Conservation (phyloP, 2,888 invertebrate species). For the Drymonia ruficornis region DNA sequence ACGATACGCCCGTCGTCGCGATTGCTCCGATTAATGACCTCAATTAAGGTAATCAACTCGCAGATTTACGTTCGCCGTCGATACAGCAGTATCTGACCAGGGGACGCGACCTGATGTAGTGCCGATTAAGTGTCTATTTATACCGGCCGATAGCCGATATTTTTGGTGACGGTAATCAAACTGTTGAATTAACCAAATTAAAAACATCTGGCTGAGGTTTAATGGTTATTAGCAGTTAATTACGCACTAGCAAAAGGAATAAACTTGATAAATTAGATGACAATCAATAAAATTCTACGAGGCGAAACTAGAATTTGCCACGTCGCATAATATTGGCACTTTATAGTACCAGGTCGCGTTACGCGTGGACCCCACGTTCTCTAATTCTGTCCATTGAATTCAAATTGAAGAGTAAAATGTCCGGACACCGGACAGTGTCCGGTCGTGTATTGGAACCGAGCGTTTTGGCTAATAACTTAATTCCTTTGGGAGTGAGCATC, state of each 20-base stretch:
- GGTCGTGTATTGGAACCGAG: conserved; percentile 65
- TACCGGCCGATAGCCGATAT: conserved; percentile 28
- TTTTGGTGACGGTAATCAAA: conserved; percentile 22
- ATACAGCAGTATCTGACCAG: conserved; percentile 17
- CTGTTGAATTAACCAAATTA: conserved; percentile 26
- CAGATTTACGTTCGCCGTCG: conserved; percentile 66
- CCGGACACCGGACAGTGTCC: conserved; percentile 52
- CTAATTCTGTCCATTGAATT: conserved; percentile 81
- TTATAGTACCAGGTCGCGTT: conserved; percentile 57
- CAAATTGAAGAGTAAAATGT: conserved; percentile 80
- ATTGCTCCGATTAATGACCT: conserved; percentile 75
- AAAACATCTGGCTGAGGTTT: conserved; percentile 26
- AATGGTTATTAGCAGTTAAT: too few species aligned
- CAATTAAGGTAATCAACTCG: conserved; percentile 79
- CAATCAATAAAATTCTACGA: too few species aligned
- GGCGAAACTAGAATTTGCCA: conserved; percentile 48
- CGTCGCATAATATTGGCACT: conserved; percentile 65
- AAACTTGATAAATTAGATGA: too few species aligned
- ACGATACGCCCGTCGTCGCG: conserved; percentile 73
- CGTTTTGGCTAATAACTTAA: conserved; percentile 81
- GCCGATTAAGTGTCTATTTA: conserved; percentile 48
- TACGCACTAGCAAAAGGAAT: too few species aligned
- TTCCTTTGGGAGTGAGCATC: conserved; percentile 76
- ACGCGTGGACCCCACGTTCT: conserved; percentile 61
- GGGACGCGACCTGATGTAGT: conserved; percentile 41